phyloP scores from a whole-genome alignment of 2,113 vertebrate species.

The Elachura formosa region DNA sequence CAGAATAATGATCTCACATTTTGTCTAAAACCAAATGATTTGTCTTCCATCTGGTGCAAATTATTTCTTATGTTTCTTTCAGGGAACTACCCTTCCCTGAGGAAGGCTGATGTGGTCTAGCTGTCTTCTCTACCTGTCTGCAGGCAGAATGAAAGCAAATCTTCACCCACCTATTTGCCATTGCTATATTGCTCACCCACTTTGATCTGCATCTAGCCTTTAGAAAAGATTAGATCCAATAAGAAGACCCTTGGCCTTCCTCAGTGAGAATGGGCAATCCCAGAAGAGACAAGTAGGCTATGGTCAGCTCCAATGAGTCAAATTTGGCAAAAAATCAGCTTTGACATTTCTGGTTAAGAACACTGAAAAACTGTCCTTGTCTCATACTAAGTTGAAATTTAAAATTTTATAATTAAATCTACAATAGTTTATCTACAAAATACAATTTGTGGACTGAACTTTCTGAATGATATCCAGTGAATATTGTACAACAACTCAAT shows the following conservation, averaged over 20 bases:
- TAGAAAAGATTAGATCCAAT: background rate
- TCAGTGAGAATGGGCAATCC: background rate
- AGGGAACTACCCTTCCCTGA: background rate
- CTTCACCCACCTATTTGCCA: background rate
- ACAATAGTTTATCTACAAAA: background rate
- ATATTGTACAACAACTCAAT: background rate
- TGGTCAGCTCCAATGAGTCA: background rate
- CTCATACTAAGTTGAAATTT: background rate
- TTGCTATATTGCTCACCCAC: background rate
- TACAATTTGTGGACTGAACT: background rate
- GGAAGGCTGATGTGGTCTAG: background rate
- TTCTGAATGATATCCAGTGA: background rate
- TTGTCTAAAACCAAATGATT: background rate
- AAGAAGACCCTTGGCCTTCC: background rate
- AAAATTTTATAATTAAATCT: background rate
- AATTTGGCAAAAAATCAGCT: background rate
- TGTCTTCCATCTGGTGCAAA: background rate
- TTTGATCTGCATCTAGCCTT: background rate
- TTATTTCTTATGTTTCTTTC: background rate
- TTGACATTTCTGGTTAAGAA: background rate
- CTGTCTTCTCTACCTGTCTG: background rate
- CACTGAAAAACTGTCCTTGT: background rate
- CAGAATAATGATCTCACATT: background rate
- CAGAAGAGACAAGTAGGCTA: background rate
- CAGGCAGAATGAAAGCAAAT: background rate